Conservation (phyloP, 92 coral and sea anemone species). For the Anthopleura xanthogrammica region DNA sequence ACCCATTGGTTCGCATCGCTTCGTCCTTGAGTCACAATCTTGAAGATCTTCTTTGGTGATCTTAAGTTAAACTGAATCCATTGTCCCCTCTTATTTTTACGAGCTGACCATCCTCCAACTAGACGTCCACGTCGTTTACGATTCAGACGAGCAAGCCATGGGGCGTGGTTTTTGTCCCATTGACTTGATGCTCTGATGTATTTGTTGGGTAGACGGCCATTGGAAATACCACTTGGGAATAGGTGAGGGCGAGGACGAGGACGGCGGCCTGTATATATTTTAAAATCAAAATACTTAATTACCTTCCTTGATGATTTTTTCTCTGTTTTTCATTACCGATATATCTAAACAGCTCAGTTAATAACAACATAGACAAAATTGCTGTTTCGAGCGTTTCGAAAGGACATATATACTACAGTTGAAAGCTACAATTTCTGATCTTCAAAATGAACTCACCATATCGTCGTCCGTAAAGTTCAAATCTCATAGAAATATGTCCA, state of each 20-base stretch:
- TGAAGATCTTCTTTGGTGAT: conserved; percentile 39
- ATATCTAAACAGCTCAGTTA: too few relatives aligned
- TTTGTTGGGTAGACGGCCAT: conserved; percentile 56
- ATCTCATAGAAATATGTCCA: conserved; percentile 54
- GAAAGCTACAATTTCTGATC: too few relatives aligned
- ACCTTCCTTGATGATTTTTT: too few relatives aligned
- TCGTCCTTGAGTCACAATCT: conserved; percentile 71
- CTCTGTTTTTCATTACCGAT: too few relatives aligned
- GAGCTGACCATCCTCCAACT: conserved; percentile 74
- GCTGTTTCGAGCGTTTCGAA: too few relatives aligned
- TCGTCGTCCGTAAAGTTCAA: conserved; percentile 50
- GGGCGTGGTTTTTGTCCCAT: conserved; percentile 67
- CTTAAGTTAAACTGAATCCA: conserved; percentile 69
- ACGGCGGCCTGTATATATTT: too few relatives aligned
- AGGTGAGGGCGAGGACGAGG: too few relatives aligned
- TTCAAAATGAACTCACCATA: conserved; percentile 22
- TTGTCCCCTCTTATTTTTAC: conserved; percentile 59
- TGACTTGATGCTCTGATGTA: conserved; percentile 65
- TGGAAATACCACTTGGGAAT: conserved; percentile 16
- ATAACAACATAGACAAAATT: too few relatives aligned
- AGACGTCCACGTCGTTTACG: conserved; percentile 51
- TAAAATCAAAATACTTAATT: too few relatives aligned
- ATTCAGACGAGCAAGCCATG: conserved; percentile 67
- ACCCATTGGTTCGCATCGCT: conserved; percentile 70
- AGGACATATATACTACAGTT: too few relatives aligned